A percentile compares a stretch with the other conserved stretches of the same genome.
phyloP scores from a whole-genome alignment of 1,140 invertebrate species.

The Zophobas morio region DNA sequence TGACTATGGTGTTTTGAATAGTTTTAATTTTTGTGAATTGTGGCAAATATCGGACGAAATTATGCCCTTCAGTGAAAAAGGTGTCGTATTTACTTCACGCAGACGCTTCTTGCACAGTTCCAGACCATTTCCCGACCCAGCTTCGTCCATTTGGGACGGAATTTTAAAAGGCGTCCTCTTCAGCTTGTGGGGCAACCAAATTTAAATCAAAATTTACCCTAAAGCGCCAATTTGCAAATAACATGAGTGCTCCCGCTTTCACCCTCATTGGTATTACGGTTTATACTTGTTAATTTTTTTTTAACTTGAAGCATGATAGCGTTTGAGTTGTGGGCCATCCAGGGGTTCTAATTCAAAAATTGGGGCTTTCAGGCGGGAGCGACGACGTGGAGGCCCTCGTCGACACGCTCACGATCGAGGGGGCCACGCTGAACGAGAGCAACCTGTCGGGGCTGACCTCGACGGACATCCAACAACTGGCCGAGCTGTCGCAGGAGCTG shows the following conservation, averaged over 20 bases:
- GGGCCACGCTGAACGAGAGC: constrained; percentile 46
- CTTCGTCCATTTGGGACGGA: neutral
- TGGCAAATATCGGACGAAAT: constrained; percentile 40
- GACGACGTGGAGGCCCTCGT: constrained; percentile 55
- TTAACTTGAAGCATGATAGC: constrained; percentile 2
- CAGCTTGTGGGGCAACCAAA: constrained; percentile 44
- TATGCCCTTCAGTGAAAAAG: constrained; percentile 56
- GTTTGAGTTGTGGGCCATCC: neutral
- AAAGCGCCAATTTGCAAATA: constrained; percentile 11
- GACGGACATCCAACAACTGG: constrained; percentile 58
- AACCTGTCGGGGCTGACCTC: constrained; percentile 52
- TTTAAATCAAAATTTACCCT: constrained; percentile 38
- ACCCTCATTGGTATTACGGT: constrained; percentile 25
- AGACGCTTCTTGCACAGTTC: constrained; percentile 2
- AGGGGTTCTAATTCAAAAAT: neutral
- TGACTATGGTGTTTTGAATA: constrained; percentile 61
- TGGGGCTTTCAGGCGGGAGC: constrained; percentile 31
- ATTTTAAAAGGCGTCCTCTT: constrained; percentile 50
- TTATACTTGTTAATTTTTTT: neutral
- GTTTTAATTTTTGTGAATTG: constrained; percentile 55
- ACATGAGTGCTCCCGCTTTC: neutral
- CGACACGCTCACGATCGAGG: constrained; percentile 58
- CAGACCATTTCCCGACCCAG: neutral
- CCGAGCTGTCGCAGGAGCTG: constrained; percentile 60
- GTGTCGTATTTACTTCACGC: constrained; percentile 16